These are phyloP conservation scores for Peromyscus attwateri DNA, from an alignment of 2,797 vertebrate genomes.

Conservation along the genomic window DNA sequence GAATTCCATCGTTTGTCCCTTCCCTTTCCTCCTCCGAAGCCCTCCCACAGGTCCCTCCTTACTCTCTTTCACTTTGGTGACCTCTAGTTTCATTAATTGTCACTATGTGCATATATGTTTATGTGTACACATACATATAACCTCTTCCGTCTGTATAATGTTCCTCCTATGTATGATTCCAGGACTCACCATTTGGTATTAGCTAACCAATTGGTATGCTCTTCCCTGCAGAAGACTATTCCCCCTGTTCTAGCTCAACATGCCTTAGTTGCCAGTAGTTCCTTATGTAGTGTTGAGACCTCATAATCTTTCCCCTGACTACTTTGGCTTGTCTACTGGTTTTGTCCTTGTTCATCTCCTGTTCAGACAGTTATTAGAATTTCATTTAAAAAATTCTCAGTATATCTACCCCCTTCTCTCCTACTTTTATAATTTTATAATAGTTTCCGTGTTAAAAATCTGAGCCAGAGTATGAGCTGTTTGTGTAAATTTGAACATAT, in stretches of 20 bases:
- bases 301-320: neutral
- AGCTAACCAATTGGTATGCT: neutral
- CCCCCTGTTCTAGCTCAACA: accelerated
- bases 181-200: neutral
- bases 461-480: neutral
- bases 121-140: neutral
- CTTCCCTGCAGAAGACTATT: neutral
- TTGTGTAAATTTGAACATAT: neutral
- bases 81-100: neutral
- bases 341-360: neutral
- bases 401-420: neutral
- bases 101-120: neutral
- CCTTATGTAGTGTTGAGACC: neutral
- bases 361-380: neutral
- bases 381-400: neutral
- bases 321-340: neutral
- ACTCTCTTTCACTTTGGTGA: neutral
- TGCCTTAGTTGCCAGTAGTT: neutral
- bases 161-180: neutral
- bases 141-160: too few relatives aligned
- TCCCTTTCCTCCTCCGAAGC: neutral
- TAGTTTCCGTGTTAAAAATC: neutral
- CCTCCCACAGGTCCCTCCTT: neutral
- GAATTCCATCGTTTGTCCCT: neutral
- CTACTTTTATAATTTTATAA: neutral